Percentiles rank a stretch among this genome's conserved stretches.
Conservation (phyloP, 2,888 invertebrate species). For the Calliopum simillimum region DNA sequence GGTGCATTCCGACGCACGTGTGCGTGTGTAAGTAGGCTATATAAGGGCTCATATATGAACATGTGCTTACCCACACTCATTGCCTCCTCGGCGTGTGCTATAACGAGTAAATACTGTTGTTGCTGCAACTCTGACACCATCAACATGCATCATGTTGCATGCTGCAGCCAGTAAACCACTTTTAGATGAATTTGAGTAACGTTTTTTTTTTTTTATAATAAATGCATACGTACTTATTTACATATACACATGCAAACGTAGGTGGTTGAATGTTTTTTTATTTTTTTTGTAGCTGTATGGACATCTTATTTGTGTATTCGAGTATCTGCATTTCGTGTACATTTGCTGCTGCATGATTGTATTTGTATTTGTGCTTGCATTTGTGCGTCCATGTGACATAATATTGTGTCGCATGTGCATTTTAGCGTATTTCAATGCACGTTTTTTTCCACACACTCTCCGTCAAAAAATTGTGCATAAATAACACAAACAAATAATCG, state of each 20-base stretch:
- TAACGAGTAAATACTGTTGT: not conserved
- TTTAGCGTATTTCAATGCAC: not conserved
- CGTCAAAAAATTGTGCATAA: too few relatives aligned
- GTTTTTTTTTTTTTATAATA: constrained; percentile 3
- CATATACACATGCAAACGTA: not conserved
- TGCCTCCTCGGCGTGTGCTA: not conserved
- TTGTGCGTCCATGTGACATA: not conserved
- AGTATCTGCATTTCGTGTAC: not conserved
- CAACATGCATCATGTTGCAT: constrained; percentile 9
- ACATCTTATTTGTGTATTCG: not conserved
- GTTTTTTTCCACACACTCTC: too few relatives aligned
- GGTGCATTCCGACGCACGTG: not conserved
- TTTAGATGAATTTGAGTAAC: not conserved
- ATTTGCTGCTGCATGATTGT: not conserved
- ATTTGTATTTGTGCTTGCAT: not conserved
- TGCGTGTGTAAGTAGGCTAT: constrained; percentile 1
- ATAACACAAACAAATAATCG: too few relatives aligned
- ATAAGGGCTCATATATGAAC: not conserved
- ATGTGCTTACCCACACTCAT: not conserved
- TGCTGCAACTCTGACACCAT: not conserved
- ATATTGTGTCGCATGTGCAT: constrained; percentile 18
- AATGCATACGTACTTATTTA: not conserved
- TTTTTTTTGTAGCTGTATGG: not conserved
- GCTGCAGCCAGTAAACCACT: constrained; percentile 5
- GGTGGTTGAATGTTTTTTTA: too few relatives aligned